Conservation (phyloP, 2,113 vertebrate species). For the Gallinago media region DNA sequence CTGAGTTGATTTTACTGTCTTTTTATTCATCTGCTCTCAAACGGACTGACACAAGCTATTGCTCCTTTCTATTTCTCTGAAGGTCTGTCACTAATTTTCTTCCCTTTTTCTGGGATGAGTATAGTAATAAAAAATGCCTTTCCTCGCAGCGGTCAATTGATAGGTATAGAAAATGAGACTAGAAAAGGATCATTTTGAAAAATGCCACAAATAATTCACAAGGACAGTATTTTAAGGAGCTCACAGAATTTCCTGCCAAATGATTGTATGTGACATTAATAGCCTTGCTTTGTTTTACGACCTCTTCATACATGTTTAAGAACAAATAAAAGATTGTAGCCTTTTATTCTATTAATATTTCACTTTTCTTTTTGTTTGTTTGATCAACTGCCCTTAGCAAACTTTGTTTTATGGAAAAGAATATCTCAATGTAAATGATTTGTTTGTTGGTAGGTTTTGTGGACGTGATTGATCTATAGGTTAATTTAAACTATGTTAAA, state of each 20-base stretch:
- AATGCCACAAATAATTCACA: constrained; percentile 41
- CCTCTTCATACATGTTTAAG: not conserved
- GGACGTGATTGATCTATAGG: not conserved
- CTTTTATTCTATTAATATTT: not conserved
- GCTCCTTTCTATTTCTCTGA: constrained; percentile 21
- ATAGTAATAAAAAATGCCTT: constrained; percentile 21
- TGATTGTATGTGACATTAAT: not conserved
- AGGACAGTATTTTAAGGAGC: not conserved
- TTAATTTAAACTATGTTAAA: constrained; percentile 32
- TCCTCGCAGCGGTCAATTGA: not conserved
- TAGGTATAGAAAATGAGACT: constrained; percentile 37
- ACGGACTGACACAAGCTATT: not conserved
- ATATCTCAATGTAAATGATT: not conserved
- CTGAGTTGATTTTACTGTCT: not conserved
- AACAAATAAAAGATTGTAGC: constrained; percentile 1
- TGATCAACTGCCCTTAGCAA: not conserved
- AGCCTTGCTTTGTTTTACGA: constrained; percentile 12
- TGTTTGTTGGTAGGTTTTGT: not conserved
- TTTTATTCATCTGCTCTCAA: constrained; percentile 37
- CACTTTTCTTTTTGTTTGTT: not conserved
- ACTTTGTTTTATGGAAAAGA: not conserved
- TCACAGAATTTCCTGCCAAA: not conserved
- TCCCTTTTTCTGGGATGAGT: not conserved
- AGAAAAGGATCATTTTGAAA: constrained; percentile 46
- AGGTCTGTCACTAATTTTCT: not conserved